Evolutionary conservation across 1,140 invertebrate genomes (phyloP), one percentile per base, ranked within the genome.

Genomic region (Centruroides vittatus): DNA sequence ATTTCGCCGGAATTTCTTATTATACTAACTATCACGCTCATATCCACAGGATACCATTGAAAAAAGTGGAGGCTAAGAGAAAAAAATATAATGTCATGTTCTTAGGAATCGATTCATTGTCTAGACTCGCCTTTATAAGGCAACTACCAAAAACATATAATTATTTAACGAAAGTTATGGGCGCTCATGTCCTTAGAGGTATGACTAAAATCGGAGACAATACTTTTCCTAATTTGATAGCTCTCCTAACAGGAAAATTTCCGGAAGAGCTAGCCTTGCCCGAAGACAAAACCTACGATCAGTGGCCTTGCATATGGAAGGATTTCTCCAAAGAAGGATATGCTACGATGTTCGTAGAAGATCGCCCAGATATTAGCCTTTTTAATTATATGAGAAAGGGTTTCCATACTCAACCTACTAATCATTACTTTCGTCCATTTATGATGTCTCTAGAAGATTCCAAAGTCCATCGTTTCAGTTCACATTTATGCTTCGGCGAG

Each of bases 91-190:
- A 65, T 70, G 52, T 66, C 47, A 35, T 70, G 53, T 35, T 74
- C 60, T 51, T 73, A 41, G 66, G 72, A 61, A 62, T 68, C 12
- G 67, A 67, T 74, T 65, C 67, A 69, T 51, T 70, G 10, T 67
- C 66, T 60, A 55, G 69, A 72, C 59, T 62, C 58, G 57, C 71
- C 60, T 57, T 67, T 66, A 49, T 63, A 66, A 56, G 70, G 35
- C 67, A 75, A 62, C 70, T 75, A 65, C 61, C 68, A 61, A 55
- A 62, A 53, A 58, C 62, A 54, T 88, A 89, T 68, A 75, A 80
- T 35, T 89, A 86, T 70, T 74, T 96, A 35, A 84, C 76, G 0
- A 74, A 89, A 9, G 71, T 76, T 10, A 72, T 94, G 13, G 75
- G 80, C 35, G 82, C 82, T 5, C 74, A 82, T 35, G 76, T 91